A percentile compares a stretch with the other conserved stretches of the same genome.
These are phyloP conservation scores for Falco rusticolus DNA, from an alignment of 2,797 vertebrate genomes.

Conservation along the genomic window DNA sequence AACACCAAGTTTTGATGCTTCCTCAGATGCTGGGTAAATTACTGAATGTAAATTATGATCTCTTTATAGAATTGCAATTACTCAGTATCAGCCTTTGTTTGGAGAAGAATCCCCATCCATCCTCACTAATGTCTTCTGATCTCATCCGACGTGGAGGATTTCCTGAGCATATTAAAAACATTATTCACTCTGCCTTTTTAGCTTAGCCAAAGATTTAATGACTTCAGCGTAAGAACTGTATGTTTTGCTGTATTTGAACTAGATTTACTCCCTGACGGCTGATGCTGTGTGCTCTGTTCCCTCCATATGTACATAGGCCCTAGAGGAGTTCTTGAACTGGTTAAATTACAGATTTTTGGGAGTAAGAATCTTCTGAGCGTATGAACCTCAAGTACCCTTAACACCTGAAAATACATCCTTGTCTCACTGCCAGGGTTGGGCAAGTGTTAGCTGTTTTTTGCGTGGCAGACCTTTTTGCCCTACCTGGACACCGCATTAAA, in stretches of 20 bases:
- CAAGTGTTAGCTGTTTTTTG: not conserved
- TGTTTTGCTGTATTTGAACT: not conserved
- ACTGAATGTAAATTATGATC: not conserved
- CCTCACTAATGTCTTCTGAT: conserved; percentile 41
- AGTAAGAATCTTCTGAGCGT: not conserved
- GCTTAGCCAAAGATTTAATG: conserved; percentile 14
- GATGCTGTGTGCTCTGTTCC: not conserved
- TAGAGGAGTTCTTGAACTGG: not conserved
- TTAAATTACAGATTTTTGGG: accelerated
- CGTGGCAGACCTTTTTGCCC: not conserved
- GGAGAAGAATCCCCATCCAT: not conserved
- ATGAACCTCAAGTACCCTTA: not conserved
- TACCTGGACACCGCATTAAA: not conserved
- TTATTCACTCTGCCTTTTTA: conserved; percentile 46
- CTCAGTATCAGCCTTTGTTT: not conserved
- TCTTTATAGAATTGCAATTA: conserved; percentile 38
- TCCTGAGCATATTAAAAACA: conserved; percentile 31
- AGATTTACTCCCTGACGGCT: not conserved
- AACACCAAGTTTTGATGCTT: not conserved
- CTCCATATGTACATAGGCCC: not conserved
- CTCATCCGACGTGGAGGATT: not conserved
- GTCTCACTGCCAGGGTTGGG: not conserved
- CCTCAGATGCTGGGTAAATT: not conserved
- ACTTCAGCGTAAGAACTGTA: not conserved
- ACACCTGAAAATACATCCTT: not conserved